A percentile compares a stretch with the other conserved stretches of the same genome.
Conservation (phyloP, 2,113 vertebrate species). For the Ia io region DNA sequence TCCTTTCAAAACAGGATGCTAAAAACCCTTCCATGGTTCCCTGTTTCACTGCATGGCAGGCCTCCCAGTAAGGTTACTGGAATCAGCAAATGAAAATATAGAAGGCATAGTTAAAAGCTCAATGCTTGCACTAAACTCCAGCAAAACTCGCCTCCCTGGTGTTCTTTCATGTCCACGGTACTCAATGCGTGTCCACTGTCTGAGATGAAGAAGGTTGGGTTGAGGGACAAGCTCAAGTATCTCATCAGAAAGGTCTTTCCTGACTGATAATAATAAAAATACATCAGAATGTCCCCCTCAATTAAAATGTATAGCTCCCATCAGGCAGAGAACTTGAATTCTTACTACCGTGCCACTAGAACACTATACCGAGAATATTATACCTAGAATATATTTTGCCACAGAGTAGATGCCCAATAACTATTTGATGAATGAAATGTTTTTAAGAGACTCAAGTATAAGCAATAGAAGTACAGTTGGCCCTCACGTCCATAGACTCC, state of each 20-base stretch:
- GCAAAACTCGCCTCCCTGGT: neutral
- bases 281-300: neutral
- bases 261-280: neutral
- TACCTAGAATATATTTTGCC: neutral
- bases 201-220: neutral
- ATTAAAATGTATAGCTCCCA: neutral
- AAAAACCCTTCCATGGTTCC: neutral
- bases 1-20: neutral
- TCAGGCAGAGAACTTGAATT: neutral
- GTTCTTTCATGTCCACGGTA: fast-evolving
- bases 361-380: neutral
- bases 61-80: neutral
- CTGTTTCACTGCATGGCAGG: neutral
- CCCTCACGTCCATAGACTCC: neutral
- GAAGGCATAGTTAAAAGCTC: neutral
- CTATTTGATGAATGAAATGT: neutral
- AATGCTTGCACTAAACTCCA: neutral
- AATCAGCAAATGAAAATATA: neutral
- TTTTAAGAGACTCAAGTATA: neutral
- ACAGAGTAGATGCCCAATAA: neutral
- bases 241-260: neutral
- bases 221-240: neutral
- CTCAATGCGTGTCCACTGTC: neutral
- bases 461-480: neutral
- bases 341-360: neutral